These are phyloP conservation scores for Martes martes DNA, from an alignment of 2,113 vertebrate species.

Conservation along the genomic window DNA sequence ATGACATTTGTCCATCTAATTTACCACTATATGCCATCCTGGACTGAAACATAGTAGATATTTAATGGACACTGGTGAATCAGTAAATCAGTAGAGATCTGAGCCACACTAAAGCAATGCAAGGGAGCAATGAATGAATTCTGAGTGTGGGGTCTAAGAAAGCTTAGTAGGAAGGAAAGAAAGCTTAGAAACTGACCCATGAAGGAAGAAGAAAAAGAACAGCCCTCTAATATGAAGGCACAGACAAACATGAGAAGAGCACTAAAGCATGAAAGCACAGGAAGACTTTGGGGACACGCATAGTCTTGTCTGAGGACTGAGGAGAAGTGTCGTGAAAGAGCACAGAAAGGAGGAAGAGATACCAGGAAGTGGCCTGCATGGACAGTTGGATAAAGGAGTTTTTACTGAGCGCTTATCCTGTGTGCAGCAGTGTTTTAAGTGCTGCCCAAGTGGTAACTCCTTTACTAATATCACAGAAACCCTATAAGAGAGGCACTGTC, in stretches of 20 bases:
- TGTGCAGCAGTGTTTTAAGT: neutral
- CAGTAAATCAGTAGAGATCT: neutral
- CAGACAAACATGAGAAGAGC: neutral
- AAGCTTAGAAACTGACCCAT: neutral
- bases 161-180: neutral
- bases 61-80: too few species aligned
- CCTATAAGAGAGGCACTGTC: neutral
- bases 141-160: neutral
- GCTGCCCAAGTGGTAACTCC: neutral
- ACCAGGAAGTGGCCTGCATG: too few species aligned
- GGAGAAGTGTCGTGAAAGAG: accelerated
- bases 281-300: too few species aligned
- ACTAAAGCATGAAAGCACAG: too few species aligned
- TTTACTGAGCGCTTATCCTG: neutral
- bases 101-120: neutral
- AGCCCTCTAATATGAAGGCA: neutral
- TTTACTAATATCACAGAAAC: neutral
- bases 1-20: neutral
- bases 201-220: neutral
- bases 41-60: neutral
- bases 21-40: neutral
- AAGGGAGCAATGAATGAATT: neutral
- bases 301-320: accelerated
- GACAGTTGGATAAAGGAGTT: neutral
- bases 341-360: accelerated